phyloP scores from a whole-genome alignment of 2,888 invertebrate genomes.

The Girardia tigrina region DNA sequence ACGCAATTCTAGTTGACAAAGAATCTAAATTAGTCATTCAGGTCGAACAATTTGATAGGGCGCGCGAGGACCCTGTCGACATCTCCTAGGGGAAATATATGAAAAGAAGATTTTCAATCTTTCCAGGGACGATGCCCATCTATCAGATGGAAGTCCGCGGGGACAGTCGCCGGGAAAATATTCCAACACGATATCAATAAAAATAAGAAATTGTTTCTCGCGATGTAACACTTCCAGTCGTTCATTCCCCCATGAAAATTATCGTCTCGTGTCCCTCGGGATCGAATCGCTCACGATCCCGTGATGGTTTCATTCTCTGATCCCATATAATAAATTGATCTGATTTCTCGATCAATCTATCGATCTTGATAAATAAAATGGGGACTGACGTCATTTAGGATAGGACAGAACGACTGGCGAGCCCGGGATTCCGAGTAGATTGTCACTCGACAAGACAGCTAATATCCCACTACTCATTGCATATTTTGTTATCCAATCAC shows the following conservation, averaged over 20 bases:
- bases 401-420: too few relatives aligned
- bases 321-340: background rate
- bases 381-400: too few relatives aligned
- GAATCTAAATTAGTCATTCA: too few relatives aligned
- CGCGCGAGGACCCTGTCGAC: too few relatives aligned
- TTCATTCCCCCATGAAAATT: background rate
- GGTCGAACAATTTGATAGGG: too few relatives aligned
- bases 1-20: too few relatives aligned
- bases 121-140: background rate
- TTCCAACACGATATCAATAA: slow-evolving; percentile 9
- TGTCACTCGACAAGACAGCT: too few relatives aligned
- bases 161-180: background rate
- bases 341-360: slow-evolving; percentile 2
- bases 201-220: background rate
- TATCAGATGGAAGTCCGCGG: background rate
- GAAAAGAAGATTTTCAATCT: background rate
- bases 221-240: background rate
- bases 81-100: background rate
- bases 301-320: background rate
- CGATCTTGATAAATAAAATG: background rate
- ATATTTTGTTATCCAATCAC: background rate
- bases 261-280: background rate
- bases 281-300: background rate
- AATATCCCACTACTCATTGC: background rate
- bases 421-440: too few relatives aligned